Evolutionary conservation across 2,113 vertebrate genomes (phyloP).

Genomic region (Shinisaurus crocodilurus): DNA sequence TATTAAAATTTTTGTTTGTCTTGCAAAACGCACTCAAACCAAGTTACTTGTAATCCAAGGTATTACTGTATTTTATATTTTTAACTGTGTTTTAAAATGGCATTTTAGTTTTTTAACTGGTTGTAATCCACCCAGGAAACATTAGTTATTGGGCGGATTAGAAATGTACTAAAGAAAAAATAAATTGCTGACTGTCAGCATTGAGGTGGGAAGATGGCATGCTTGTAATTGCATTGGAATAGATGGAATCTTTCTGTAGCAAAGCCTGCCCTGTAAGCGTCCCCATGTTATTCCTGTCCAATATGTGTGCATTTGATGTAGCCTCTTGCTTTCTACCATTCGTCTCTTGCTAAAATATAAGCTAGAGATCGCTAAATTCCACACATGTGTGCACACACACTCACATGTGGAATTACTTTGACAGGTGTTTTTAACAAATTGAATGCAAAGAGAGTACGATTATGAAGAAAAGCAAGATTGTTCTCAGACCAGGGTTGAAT

Average conservation of each 20-base stretch:
- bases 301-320: background rate
- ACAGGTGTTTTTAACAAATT: background rate
- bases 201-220: background rate
- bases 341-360: background rate
- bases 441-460: background rate
- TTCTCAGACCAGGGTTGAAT: background rate
- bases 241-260: background rate
- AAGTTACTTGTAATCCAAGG: too few species aligned
- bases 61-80: too few species aligned
- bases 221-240: background rate
- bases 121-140: too few species aligned
- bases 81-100: too few species aligned
- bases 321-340: background rate
- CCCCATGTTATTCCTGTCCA: background rate
- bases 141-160: too few species aligned
- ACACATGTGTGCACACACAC: background rate
- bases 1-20: too few species aligned
- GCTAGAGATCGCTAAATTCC: background rate
- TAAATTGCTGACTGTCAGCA: background rate
- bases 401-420: background rate
- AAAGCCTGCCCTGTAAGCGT: background rate
- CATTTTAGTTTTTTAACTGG: too few species aligned
- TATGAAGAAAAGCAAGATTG: conserved; percentile 8
- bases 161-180: too few species aligned
- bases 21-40: too few species aligned